A percentile compares a stretch with the other conserved stretches of the same genome.
Conservation (phyloP, 2,888 invertebrate species). For the Parasteatoda lunata region DNA sequence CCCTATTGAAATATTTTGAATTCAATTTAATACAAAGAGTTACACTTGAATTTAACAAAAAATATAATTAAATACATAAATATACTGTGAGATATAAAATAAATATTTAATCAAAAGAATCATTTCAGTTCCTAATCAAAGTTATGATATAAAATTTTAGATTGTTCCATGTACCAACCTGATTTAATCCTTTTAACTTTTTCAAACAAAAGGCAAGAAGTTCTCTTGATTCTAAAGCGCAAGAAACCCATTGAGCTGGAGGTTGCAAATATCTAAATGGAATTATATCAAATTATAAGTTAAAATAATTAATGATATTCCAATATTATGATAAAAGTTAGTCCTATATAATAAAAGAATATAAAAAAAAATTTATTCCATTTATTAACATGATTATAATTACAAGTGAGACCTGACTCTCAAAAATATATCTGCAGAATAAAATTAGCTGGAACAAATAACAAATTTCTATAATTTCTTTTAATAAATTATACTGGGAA, state of each 20-base stretch:
- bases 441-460: too few relatives aligned
- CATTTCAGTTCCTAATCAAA: background rate
- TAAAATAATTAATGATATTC: background rate
- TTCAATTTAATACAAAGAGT: background rate
- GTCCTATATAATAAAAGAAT: too few relatives aligned
- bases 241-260: constrained; percentile 86
- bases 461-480: too few relatives aligned
- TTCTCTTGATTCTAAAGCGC: constrained; percentile 90
- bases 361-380: too few relatives aligned
- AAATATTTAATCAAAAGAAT: background rate
- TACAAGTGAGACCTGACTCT: too few relatives aligned
- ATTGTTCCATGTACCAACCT: constrained; percentile 71
- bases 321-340: too few relatives aligned
- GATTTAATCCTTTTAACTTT: constrained; percentile 89
- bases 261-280: constrained; percentile 89
- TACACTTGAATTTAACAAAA: background rate
- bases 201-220: constrained; percentile 92
- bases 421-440: too few relatives aligned
- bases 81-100: background rate
- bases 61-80: background rate
- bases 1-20: background rate
- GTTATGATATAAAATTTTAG: background rate
- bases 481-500: too few relatives aligned
- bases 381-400: too few relatives aligned
- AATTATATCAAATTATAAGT: background rate